Evolutionary conservation across 2,113 vertebrate species (phyloP), one percentile per base, ranked within the genome.

Genomic region (Corapipo altera): DNA sequence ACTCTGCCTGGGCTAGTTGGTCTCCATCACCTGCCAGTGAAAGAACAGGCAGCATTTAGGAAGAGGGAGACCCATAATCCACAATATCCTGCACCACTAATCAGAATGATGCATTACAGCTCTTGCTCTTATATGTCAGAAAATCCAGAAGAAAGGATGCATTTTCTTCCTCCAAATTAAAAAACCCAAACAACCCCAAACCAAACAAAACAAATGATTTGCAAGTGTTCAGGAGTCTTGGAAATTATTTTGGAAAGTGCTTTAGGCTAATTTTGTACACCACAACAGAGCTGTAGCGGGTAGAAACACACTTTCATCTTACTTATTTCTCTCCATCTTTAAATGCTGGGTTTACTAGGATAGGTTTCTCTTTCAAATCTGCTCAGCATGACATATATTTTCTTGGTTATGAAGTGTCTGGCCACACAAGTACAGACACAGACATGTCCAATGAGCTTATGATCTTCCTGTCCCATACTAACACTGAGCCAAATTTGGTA

Each of bases 251-350:
- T 73, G 49, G 44, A 93, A 95, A 96, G 41, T 49, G 71, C 90
- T 94, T 44, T 88, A 93, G 71, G 92, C 49, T 93, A 61, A 91
- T 95, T 83, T 85, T 52, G 17, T 57, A 82, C 88, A 85, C 90
- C 88, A 92, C 96, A 96, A 74, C 59, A 94, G 85, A 94, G 65
- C 64, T 39, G 32, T 74, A 73, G 86, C 0, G 11, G 93, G 82
- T 65, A 73, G 82, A 78, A 93, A n/a, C 30, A 82, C 44, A 49
- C 92, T 95, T 96, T 92, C 67, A 94, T 97, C 91, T 92, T 52
- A 74, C 39, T 96, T 93, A 37, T 70, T 93, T 78, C 52, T 71
- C 80, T 71, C 69, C 2, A 3, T 51, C 89, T 91, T 86, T 93
- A 95, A 91, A 91, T 35, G 24, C 55, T 59, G 39, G 30, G 57